phyloP scores from a whole-genome alignment of 2,888 invertebrate species.

The Athalia cordata region DNA sequence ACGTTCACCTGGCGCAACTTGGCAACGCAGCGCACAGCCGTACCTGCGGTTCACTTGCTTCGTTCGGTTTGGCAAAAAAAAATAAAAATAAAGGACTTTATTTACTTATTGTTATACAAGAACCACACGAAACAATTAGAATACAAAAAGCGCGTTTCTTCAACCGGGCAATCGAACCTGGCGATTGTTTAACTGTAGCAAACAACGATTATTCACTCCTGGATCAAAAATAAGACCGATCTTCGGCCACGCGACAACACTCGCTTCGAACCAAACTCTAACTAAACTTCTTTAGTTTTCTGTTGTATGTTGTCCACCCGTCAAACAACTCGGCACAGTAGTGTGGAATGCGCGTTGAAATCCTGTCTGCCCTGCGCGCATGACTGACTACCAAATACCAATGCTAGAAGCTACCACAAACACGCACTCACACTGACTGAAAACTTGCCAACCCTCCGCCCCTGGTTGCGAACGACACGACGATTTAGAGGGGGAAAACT shows the following conservation, averaged over 20 bases:
- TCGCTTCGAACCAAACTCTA: neutral
- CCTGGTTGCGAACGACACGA: neutral
- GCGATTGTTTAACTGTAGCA: no score
- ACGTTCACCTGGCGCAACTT: conserved; percentile 58
- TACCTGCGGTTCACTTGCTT: conserved; percentile 48
- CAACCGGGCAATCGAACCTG: no score
- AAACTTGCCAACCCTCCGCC: neutral
- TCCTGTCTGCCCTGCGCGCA: conserved; percentile 52
- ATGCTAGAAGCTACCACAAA: neutral
- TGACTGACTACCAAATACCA: conserved; percentile 34
- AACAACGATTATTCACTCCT: no score
- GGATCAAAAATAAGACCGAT: neutral
- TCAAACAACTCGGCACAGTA: conserved; percentile 54
- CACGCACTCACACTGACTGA: conserved; percentile 3
- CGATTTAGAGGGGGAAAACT: neutral
- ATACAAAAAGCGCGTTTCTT: neutral
- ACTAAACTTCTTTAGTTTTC: conserved; percentile 24
- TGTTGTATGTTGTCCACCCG: conserved; percentile 46
- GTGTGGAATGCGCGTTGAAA: conserved; percentile 62
- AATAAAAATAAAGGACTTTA: neutral
- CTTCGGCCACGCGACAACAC: neutral
- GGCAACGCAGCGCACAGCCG: conserved; percentile 57
- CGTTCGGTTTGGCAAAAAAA: conserved; percentile 1
- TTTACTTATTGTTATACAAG: neutral
- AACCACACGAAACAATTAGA: neutral